phyloP scores from a whole-genome alignment of 2,888 invertebrate species.

The Hermodice carunculata region DNA sequence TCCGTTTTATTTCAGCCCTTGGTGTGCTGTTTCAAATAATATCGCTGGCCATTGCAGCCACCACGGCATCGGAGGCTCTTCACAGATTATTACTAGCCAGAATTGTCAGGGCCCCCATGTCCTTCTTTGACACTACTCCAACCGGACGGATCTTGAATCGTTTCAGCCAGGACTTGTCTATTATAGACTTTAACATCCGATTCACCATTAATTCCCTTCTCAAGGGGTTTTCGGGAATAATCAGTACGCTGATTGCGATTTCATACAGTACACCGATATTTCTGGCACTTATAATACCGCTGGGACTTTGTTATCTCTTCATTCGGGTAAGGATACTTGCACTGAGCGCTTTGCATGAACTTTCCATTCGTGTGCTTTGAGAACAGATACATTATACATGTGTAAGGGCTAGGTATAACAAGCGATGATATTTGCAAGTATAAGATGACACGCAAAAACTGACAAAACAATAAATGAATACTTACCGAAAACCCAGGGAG shows the following conservation, averaged over 20 bases:
- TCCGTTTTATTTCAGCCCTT: constrained; percentile 28
- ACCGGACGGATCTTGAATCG: constrained; percentile 52
- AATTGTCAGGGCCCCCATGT: constrained; percentile 58
- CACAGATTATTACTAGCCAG: constrained; percentile 58
- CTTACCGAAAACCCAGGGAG: no score
- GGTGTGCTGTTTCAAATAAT: constrained; percentile 28
- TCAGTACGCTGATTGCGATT: constrained; percentile 50
- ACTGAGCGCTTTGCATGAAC: no score
- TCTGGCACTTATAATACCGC: constrained; percentile 47
- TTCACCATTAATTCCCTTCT: constrained; percentile 30
- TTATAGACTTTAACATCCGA: constrained; percentile 40
- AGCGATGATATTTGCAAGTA: no score
- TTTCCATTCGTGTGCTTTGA: no score
- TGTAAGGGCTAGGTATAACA: no score
- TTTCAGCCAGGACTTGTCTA: constrained; percentile 52
- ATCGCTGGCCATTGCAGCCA: constrained; percentile 56
- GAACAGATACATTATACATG: no score
- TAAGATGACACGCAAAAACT: no score
- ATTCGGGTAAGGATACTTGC: constrained; percentile 55
- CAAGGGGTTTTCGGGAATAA: constrained; percentile 37
- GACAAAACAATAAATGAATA: no score
- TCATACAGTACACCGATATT: constrained; percentile 51
- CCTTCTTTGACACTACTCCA: constrained; percentile 54
- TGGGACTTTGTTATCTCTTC: constrained; percentile 48
- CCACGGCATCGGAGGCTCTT: constrained; percentile 56